phyloP scores from a whole-genome alignment of 2,888 invertebrate species.

The Phyllotreta cruciferae region DNA sequence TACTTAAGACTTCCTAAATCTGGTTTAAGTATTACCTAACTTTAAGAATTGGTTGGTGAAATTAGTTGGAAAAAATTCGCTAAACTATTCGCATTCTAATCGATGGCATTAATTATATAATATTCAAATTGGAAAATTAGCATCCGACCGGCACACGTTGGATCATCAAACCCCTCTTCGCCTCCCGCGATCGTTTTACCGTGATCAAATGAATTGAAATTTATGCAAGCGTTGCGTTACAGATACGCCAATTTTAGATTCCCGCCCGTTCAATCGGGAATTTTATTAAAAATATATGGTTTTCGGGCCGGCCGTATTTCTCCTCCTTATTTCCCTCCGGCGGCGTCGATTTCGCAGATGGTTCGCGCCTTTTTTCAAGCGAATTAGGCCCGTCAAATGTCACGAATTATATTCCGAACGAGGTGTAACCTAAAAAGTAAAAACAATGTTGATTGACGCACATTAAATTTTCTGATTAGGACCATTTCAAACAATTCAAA shows the following conservation, averaged over 20 bases:
- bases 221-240: slow-evolving; percentile 42
- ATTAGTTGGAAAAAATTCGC: too few species aligned
- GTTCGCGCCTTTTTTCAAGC: not conserved
- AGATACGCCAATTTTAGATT: slow-evolving; percentile 32
- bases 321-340: not conserved
- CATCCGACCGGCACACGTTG: too few species aligned
- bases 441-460: slow-evolving; percentile 3
- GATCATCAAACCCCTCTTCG: not conserved
- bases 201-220: slow-evolving; percentile 49
- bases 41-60: too few species aligned
- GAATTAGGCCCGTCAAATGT: slow-evolving; percentile 1
- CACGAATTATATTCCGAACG: slow-evolving; percentile 3
- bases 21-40: too few species aligned
- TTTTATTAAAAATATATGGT: slow-evolving; percentile 31
- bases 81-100: too few species aligned
- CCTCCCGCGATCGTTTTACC: slow-evolving; percentile 31
- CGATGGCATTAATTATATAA: too few species aligned
- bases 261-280: slow-evolving; percentile 29
- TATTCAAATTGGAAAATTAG: too few species aligned
- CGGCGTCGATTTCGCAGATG: not conserved
- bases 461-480: slow-evolving; percentile 9
- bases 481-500: too few species aligned
- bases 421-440: not conserved
- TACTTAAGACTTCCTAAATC: too few species aligned
- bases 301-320: not conserved